A percentile compares a stretch with the other conserved stretches of the same genome.
phyloP scores from a whole-genome alignment of 1,140 invertebrate genomes.

The Plectrocnemia conspersa region DNA sequence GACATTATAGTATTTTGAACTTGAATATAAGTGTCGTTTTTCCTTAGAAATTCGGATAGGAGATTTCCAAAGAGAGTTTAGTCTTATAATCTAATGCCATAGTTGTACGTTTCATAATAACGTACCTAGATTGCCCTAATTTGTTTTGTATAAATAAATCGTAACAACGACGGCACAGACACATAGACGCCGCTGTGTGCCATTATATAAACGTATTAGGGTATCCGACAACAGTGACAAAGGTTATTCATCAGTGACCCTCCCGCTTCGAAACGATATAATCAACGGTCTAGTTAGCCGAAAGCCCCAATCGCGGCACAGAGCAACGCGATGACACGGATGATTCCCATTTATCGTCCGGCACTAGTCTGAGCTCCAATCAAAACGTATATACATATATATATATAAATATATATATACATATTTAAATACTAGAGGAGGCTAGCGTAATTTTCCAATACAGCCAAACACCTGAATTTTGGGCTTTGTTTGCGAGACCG shows the following conservation, averaged over 20 bases:
- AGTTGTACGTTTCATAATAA: too few species aligned
- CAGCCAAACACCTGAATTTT: too few species aligned
- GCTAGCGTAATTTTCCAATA: conserved; percentile 15
- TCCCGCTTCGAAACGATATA: conserved; percentile 12
- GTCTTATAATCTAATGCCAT: too few species aligned
- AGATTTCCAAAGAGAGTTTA: too few species aligned
- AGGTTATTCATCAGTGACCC: conserved; percentile 15
- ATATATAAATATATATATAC: not conserved
- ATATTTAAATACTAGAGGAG: not conserved
- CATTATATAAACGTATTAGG: not conserved
- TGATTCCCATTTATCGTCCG: conserved; percentile 32
- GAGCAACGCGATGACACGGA: conserved; percentile 22
- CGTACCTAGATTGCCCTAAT: too few species aligned
- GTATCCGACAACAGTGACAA: conserved; percentile 2
- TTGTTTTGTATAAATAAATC: too few species aligned
- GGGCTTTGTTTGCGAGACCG: too few species aligned
- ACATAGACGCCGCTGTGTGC: not conserved
- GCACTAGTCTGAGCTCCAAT: conserved; percentile 27
- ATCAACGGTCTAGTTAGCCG: conserved; percentile 19
- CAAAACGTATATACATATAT: conserved; percentile 28
- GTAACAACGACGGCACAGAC: too few species aligned
- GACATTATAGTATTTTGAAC: too few species aligned
- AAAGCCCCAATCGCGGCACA: conserved; percentile 14
- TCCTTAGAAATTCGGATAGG: too few species aligned
- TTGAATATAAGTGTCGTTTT: too few species aligned